Base-by-base conservation (phyloP, 1,140 invertebrate genomes). In the Pantala flavescens region DNA sequence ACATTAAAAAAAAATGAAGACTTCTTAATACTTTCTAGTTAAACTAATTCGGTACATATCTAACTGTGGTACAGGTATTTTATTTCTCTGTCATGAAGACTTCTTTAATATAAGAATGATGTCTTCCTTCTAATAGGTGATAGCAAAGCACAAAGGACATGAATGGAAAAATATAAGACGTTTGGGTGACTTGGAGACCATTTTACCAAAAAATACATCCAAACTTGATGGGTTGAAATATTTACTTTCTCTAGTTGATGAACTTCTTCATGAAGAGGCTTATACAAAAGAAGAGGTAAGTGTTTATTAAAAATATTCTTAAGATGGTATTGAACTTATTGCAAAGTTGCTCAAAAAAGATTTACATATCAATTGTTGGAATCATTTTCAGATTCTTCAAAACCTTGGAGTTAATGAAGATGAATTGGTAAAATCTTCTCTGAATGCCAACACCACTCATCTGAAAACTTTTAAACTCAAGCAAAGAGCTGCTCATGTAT, bases 401-500 rank as follows among this genome's bases (percentile, higher is more conserved):
- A 81, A 89, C 71, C 85, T 97, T 73, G 85, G 85, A 23, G 87
- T 93, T 0, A 87, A 83, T 49, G 83, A 87, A 77, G 83, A 89
- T 49, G 87, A 90, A 77, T 82, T 98, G 76, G 85, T 88, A 77
- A 79, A 86, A 70, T 81, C 84, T 73, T 91, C 88, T 74, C 84
- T 94, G 19, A 90, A 90, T 73, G 81, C 83, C 73, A 90, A 93
- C 78, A 93, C 92, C 23, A 86, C 83, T 76, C 81, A 90, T 77
- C 84, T 92, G 71, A 81, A 87, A 75, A 84, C 85, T 75, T 97
- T 98, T 82, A 92, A 94, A 81, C 83, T 98, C 7, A 85, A 87
- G 76, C 89, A 97, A 79, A 86, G 98, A 77, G 93, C 94, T 0
- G 82, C 90, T 16, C 98, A 99, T 81, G 97, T 99, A 49, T 95